phyloP scores from a whole-genome alignment of 2,888 invertebrate species.

The Caenorhabditis sp. region DNA sequence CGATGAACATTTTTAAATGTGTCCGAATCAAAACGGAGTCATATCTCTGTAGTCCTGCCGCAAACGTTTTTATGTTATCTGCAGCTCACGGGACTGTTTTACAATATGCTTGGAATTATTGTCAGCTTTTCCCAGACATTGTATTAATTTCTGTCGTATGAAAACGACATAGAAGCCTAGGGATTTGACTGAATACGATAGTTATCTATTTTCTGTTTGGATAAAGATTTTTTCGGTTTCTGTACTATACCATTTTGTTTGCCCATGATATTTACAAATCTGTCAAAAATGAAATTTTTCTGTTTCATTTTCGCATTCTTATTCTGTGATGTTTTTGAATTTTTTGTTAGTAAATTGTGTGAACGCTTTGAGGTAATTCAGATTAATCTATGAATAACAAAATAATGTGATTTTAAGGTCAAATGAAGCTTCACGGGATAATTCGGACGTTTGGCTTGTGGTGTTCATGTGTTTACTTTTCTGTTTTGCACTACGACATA shows the following conservation, averaged over 20 bases:
- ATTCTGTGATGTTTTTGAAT: neutral
- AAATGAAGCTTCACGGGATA: slow-evolving; percentile 45
- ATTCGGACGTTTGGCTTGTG: slow-evolving; percentile 46
- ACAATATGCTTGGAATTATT: too few relatives aligned
- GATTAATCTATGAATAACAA: neutral
- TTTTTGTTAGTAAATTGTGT: neutral
- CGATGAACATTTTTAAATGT: too few relatives aligned
- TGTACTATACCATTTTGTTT: neutral
- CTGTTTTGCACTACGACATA: slow-evolving; percentile 50
- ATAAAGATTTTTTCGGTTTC: neutral
- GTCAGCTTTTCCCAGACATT: too few relatives aligned
- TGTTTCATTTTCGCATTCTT: neutral
- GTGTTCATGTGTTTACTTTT: slow-evolving; percentile 45
- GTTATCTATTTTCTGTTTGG: neutral
- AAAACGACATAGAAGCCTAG: too few relatives aligned
- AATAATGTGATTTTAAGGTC: neutral
- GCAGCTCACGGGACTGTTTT: too few relatives aligned
- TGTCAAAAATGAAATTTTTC: neutral
- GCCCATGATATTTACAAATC: neutral
- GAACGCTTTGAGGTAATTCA: neutral
- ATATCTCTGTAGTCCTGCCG: too few relatives aligned
- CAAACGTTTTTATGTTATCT: too few relatives aligned
- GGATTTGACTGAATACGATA: too few relatives aligned
- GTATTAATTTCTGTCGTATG: too few relatives aligned
- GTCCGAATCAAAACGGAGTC: too few relatives aligned